Conservation (phyloP, 2,113 vertebrate species). For the Melanerpes formicivorus region DNA sequence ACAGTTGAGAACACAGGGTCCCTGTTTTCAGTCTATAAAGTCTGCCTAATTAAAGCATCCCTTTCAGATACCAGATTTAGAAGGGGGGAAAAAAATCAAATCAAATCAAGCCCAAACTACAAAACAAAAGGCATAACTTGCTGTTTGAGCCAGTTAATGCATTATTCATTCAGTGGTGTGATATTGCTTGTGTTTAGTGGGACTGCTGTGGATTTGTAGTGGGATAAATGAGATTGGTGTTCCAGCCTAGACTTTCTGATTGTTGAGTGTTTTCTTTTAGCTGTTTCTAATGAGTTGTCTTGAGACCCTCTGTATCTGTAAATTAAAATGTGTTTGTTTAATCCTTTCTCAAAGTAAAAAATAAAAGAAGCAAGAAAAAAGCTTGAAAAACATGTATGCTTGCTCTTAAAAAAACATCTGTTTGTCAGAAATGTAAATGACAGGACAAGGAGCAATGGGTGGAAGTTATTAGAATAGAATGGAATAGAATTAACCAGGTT, state of each 20-base stretch:
- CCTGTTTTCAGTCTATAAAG: conserved; percentile 55
- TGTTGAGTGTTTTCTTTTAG: conserved; percentile 39
- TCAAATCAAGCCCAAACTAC: neutral
- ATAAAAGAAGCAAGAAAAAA: neutral
- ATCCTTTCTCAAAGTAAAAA: neutral
- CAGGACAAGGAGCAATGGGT: too few relatives aligned
- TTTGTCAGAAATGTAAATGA: neutral
- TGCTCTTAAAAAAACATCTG: neutral
- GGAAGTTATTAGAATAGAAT: too few relatives aligned
- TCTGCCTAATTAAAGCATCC: conserved; percentile 60
- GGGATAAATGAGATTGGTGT: conserved; percentile 47
- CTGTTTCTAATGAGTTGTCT: conserved; percentile 55
- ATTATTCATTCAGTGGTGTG: conserved; percentile 43
- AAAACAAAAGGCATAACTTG: conserved; percentile 40
- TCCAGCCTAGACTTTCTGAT: conserved; percentile 41
- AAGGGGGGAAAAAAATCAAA: too few relatives aligned
- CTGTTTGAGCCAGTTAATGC: conserved; percentile 42
- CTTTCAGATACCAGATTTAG: conserved; percentile 33
- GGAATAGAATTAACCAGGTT: too few relatives aligned
- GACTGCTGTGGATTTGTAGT: conserved; percentile 45
- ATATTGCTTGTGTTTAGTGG: neutral
- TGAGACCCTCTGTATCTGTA: neutral
- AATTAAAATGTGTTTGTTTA: conserved; percentile 42
- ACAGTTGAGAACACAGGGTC: conserved; percentile 48
- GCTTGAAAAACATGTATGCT: neutral